These are phyloP conservation scores for Grapholita molesta DNA, from an alignment of 1,140 invertebrate species.

Conservation along the genomic window DNA sequence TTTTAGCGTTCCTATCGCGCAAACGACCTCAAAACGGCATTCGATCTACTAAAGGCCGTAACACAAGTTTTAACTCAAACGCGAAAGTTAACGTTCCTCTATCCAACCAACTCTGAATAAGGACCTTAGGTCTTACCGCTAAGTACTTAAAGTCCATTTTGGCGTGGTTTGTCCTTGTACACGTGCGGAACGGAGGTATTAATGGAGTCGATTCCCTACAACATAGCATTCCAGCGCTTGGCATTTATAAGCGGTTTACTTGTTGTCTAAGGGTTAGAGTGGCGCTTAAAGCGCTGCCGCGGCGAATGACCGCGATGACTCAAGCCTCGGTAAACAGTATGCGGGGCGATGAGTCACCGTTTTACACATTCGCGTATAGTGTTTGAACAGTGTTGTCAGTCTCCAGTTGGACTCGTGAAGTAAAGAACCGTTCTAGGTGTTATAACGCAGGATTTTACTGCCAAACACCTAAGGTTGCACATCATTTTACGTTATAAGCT, in stretches of 20 bases:
- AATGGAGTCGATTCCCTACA: constrained; percentile 64
- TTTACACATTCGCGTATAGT: constrained; percentile 77
- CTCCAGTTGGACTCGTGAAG: constrained; percentile 72
- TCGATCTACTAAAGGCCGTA: constrained; percentile 69
- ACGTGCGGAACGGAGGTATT: constrained; percentile 75
- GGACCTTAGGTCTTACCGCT: constrained; percentile 33
- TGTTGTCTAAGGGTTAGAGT: constrained; percentile 25
- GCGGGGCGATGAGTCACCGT: constrained; percentile 77
- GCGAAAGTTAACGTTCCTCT: constrained; percentile 70
- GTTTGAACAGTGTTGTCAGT: constrained; percentile 76
- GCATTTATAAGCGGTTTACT: constrained; percentile 36
- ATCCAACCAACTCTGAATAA: constrained; percentile 25
- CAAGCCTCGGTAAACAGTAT: constrained; percentile 77
- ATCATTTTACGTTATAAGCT: constrained; percentile 45
- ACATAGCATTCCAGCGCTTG: constrained; percentile 61
- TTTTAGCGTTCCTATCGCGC: constrained; percentile 47
- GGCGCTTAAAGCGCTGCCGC: constrained; percentile 57
- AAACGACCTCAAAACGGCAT: constrained; percentile 76
- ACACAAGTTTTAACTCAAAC: constrained; percentile 64
- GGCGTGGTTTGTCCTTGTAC: constrained; percentile 40
- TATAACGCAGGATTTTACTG: constrained; percentile 69
- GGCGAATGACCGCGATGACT: constrained; percentile 66
- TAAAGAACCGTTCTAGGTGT: constrained; percentile 64
- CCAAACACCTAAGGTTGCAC: constrained; percentile 56
- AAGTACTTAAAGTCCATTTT: constrained; percentile 42